phyloP scores from a whole-genome alignment of 2,888 invertebrate species.

The Cosmia trapezina region DNA sequence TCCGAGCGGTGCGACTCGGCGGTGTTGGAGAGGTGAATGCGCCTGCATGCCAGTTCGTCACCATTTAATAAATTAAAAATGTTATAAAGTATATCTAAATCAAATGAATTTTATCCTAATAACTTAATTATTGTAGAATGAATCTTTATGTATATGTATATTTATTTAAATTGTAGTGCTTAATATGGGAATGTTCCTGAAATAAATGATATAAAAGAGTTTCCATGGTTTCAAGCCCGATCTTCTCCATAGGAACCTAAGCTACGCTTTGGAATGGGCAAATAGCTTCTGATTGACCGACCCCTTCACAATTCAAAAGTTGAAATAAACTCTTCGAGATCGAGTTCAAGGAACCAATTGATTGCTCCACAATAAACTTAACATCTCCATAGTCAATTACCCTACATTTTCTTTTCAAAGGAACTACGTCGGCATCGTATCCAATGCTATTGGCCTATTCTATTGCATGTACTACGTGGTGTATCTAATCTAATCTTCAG shows the following conservation, averaged over 20 bases:
- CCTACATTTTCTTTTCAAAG: conserved; percentile 23
- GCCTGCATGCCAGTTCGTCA: too few relatives aligned
- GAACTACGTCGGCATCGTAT: neutral
- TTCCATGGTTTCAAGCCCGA: neutral
- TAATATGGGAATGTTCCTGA: too few relatives aligned
- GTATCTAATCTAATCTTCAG: conserved; percentile 45
- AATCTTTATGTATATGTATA: too few relatives aligned
- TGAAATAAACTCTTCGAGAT: neutral
- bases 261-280: neutral
- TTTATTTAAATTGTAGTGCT: too few relatives aligned
- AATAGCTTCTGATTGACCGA: neutral
- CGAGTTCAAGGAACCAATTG: neutral
- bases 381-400: neutral
- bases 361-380: neutral
- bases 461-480: conserved; percentile 25
- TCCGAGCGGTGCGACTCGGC: too few relatives aligned
- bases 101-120: too few relatives aligned
- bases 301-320: neutral
- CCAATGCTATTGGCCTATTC: conserved; percentile 22
- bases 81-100: too few relatives aligned
- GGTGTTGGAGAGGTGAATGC: too few relatives aligned
- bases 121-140: too few relatives aligned
- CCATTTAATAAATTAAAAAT: too few relatives aligned
- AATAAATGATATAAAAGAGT: neutral
- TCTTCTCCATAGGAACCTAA: neutral